Evolutionary conservation across 2,888 invertebrate species (phyloP).

Genomic region (Apantesis nais): DNA sequence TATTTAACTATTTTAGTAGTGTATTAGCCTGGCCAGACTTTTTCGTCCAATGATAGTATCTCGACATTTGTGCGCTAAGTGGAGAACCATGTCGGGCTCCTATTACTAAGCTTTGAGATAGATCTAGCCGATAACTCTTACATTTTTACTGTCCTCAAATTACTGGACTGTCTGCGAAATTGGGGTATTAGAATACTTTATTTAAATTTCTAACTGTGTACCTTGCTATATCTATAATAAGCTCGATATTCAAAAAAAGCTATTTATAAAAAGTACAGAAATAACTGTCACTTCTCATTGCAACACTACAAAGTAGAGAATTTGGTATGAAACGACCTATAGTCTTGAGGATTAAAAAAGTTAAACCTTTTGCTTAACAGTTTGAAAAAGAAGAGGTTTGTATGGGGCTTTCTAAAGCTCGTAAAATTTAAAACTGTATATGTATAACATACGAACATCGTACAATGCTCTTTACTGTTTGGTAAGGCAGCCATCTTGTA

Average conservation of each 20-base stretch:
- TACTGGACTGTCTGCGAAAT: constrained; percentile 16
- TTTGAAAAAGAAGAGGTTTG: not conserved
- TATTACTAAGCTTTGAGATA: constrained; percentile 59
- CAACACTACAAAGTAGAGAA: not conserved
- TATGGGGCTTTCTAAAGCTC: not conserved
- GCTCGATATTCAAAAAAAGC: too few relatives aligned
- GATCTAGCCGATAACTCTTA: constrained; percentile 28
- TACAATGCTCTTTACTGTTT: not conserved
- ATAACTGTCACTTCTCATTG: not conserved
- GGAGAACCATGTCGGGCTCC: constrained; percentile 77
- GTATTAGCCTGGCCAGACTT: constrained; percentile 15
- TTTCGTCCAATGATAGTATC: constrained; percentile 47
- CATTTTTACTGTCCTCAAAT: constrained; percentile 31
- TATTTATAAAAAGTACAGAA: not conserved
- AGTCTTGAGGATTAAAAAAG: not conserved
- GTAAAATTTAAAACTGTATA: not conserved
- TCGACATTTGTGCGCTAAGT: constrained; percentile 75
- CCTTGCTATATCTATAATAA: not conserved
- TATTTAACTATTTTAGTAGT: not conserved
- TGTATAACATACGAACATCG: not conserved
- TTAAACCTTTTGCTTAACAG: not conserved
- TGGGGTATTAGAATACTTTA: not conserved
- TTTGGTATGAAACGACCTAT: not conserved
- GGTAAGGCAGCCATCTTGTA: not conserved
- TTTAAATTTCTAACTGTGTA: not conserved